Base-by-base conservation (phyloP, 2,888 invertebrate genomes). In the Hydrotaea diabolus region DNA sequence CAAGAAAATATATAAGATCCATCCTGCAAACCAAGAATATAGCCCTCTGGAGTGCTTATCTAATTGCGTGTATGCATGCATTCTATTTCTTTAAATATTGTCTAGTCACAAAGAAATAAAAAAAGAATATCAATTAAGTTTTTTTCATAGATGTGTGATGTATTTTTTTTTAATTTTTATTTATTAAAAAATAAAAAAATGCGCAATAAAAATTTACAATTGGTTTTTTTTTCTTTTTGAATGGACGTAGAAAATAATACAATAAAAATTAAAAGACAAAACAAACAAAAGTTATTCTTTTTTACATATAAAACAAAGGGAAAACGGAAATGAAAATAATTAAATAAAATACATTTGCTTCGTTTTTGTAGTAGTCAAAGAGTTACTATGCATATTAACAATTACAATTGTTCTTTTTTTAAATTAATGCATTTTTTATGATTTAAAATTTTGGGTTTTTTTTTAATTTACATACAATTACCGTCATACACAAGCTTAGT, bases 141-240 rank as follows among this genome's bases (percentile, higher is more conserved):
- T 59, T 46, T 80, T 85, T 76, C 69, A 74, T 71, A 81, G 71
- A 77, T 83, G 72, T 80, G 79, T 86, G 74, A 83, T 86, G 80
- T 81, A n/a, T n/a, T n/a, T n/a, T 84, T 81, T 76, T 84, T 83
- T 36, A 43, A 31, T 73, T 83, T 75, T 69, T 53, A 15, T 73
- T 49, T 78, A 77, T 75, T 76, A 71, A 76, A 82, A 72, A 82
- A 78, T 62, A 72, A 53, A 82, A 76, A 80, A 64, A 55, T 79
- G 84, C 72, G 80, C 73, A 86, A 64, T 86, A 82, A 83, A 66
- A 81, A 83, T 77, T 76, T 76, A 15, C 69, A 69, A 69, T 62
- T 62, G 62, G 26, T 31, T 31, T 31, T 59, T 62, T 62, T 31
- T 59, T n/a, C n/a, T n/a, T n/a, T 11, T 59, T 26, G 7, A 59